phyloP scores from a whole-genome alignment of 2,797 vertebrate genomes.

The Nyctalus aviator region DNA sequence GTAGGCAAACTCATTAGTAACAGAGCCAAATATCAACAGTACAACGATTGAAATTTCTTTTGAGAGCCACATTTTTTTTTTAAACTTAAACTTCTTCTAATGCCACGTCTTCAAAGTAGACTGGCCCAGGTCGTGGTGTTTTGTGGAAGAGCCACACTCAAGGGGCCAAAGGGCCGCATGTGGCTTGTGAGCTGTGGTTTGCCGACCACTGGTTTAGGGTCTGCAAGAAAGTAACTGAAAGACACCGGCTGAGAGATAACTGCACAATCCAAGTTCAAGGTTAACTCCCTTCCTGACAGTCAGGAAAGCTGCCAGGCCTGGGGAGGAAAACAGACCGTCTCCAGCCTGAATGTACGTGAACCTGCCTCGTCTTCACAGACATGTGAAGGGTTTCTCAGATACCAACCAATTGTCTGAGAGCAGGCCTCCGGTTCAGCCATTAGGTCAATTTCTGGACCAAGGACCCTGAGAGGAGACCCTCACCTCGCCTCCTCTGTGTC shows the following conservation, averaged over 20 bases:
- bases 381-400: not conserved
- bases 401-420: not conserved
- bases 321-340: not conserved
- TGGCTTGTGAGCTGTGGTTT: too few species aligned
- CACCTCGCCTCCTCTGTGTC: not conserved
- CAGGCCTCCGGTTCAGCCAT: not conserved
- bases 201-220: too few species aligned
- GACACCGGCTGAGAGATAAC: too few species aligned
- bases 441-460: not conserved
- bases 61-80: too few species aligned
- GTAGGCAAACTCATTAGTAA: too few species aligned
- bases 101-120: too few species aligned
- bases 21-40: too few species aligned
- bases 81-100: too few species aligned
- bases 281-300: conserved; percentile 65
- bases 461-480: not conserved
- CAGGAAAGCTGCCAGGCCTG: not conserved
- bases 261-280: not conserved
- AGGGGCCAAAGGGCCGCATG: too few species aligned
- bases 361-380: not conserved
- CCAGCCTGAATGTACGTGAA: conserved; percentile 23
- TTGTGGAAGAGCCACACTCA: too few species aligned
- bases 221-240: not conserved
- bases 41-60: too few species aligned
- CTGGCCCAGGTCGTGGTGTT: too few species aligned